These are phyloP conservation scores for Trachelus troglodyta DNA, from an alignment of 2,888 invertebrate genomes.

Conservation along the genomic window DNA sequence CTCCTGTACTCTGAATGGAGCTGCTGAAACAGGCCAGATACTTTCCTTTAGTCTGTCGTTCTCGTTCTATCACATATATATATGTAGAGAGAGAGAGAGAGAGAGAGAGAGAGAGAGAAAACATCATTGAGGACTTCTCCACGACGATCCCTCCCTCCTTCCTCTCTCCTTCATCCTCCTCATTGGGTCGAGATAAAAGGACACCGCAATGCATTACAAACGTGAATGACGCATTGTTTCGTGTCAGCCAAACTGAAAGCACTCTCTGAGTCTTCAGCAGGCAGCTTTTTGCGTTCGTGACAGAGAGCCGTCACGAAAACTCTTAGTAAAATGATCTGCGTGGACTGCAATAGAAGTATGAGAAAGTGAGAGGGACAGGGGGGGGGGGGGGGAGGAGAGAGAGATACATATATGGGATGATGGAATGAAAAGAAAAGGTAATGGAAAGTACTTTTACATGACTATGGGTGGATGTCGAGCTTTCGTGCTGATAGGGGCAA, in stretches of 20 bases:
- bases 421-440: background rate
- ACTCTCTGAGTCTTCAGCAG: background rate
- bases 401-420: background rate
- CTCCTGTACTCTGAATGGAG: conserved; percentile 95
- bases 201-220: background rate
- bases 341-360: background rate
- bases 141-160: background rate
- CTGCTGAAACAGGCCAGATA: conserved; percentile 68
- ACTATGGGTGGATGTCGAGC: background rate
- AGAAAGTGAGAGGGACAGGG: background rate
- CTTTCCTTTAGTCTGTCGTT: conserved; percentile 18
- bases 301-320: background rate
- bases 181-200: background rate
- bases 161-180: conserved; percentile 10
- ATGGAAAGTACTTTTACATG: background rate
- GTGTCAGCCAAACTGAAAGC: background rate
- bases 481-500: background rate
- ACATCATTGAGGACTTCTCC: conserved; percentile 15
- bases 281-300: background rate
- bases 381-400: too few relatives aligned
- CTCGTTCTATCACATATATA: background rate
- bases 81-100: background rate
- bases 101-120: conserved; percentile 2
- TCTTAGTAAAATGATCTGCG: background rate
- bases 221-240: background rate